Conservation (phyloP, 2,113 vertebrate genomes). For the Toxostoma redivivum region DNA sequence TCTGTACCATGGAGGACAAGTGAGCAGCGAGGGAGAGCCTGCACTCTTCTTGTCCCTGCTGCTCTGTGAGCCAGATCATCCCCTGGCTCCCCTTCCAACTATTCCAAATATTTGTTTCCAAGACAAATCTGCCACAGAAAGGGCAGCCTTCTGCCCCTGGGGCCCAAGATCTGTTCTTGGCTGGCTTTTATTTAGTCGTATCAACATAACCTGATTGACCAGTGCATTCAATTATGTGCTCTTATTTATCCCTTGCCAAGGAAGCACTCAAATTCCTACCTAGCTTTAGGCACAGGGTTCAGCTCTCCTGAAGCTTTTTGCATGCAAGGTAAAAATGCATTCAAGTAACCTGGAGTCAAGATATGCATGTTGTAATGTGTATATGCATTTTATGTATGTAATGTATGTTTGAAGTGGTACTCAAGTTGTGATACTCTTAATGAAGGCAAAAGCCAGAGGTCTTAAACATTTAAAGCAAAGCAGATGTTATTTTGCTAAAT, state of each 20-base stretch:
- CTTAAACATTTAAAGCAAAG: neutral
- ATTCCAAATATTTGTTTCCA: slow-evolving; percentile 44
- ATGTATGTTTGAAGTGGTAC: neutral
- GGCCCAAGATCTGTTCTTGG: neutral
- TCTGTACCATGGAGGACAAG: neutral
- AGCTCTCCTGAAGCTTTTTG: neutral
- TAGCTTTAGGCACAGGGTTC: neutral
- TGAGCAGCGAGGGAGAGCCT: neutral
- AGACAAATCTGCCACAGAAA: slow-evolving; percentile 7
- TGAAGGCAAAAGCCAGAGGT: neutral
- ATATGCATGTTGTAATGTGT: neutral
- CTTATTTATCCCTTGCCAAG: neutral
- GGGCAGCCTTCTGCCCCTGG: neutral
- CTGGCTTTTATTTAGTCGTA: neutral
- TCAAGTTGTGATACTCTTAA: neutral
- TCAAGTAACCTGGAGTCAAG: neutral
- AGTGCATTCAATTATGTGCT: neutral
- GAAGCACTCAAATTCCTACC: neutral
- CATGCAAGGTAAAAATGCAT: neutral
- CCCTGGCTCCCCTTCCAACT: neutral
- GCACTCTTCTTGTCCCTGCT: accelerated
- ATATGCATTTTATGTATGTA: neutral
- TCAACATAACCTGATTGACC: slow-evolving; percentile 1
- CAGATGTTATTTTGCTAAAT: slow-evolving; percentile 32
- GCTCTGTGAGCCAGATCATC: neutral